Conservation (phyloP, 2,797 vertebrate species). For the Chromis chromis region DNA sequence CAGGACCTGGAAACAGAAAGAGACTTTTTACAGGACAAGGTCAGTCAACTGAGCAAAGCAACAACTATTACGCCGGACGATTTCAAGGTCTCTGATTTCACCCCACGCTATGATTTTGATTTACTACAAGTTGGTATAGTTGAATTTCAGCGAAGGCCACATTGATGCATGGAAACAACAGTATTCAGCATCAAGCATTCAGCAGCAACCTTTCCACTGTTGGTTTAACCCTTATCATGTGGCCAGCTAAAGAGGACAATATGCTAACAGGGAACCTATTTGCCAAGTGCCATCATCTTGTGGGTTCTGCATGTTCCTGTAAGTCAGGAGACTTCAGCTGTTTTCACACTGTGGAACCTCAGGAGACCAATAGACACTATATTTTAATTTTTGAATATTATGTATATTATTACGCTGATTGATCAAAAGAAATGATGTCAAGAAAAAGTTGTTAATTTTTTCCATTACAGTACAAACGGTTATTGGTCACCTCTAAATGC, state of each 20-base stretch:
- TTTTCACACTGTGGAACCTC: too few species aligned
- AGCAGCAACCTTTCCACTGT: not conserved
- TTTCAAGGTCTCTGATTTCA: fast-evolving
- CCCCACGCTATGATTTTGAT: too few species aligned
- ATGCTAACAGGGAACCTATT: not conserved
- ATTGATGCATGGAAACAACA: not conserved
- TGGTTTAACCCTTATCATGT: not conserved
- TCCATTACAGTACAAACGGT: not conserved
- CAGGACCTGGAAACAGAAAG: slow-evolving; percentile 12
- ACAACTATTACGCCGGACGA: fast-evolving
- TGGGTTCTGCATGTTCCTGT: not conserved
- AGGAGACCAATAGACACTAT: too few species aligned
- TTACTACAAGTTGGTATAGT: not conserved
- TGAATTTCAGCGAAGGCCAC: not conserved
- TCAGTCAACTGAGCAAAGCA: fast-evolving
- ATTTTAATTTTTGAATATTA: too few species aligned
- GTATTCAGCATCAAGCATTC: not conserved
- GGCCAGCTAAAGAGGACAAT: not conserved
- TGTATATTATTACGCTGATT: too few species aligned
- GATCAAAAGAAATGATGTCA: too few species aligned
- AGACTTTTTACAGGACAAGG: not conserved
- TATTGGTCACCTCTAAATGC: not conserved
- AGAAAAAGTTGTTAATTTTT: too few species aligned
- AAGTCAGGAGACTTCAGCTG: too few species aligned
- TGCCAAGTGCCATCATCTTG: not conserved